These are phyloP conservation scores for Diloba caeruleocephala DNA, from an alignment of 2,888 invertebrate genomes.

Conservation along the genomic window DNA sequence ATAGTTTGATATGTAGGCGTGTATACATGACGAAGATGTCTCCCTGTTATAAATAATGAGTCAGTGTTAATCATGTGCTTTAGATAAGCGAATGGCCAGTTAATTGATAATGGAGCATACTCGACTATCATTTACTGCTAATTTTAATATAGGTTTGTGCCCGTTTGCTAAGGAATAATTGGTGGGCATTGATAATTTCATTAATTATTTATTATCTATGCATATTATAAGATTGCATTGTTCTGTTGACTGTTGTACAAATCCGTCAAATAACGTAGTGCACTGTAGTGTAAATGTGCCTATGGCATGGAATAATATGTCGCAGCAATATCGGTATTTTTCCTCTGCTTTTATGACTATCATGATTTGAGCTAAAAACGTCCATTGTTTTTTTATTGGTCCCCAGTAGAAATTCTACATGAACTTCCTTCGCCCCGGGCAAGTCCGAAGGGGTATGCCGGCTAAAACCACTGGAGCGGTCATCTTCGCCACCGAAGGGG, in stretches of 20 bases:
- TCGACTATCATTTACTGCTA: constrained; percentile 32
- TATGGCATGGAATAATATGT: constrained; percentile 8
- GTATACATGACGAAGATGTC: constrained; percentile 35
- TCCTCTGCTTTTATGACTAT: constrained; percentile 9
- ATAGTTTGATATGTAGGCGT: too few relatives aligned
- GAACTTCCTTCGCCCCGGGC: too few relatives aligned
- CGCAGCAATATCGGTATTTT: constrained; percentile 15
- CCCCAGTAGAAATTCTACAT: too few relatives aligned
- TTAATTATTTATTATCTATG: constrained; percentile 8
- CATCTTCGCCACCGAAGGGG: too few relatives aligned
- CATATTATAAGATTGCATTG: constrained; percentile 3
- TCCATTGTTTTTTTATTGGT: too few relatives aligned
- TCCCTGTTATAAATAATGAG: constrained; percentile 54
- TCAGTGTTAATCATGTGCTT: constrained; percentile 60
- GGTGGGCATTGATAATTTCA: constrained; percentile 23
- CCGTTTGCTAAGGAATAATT: constrained; percentile 25
- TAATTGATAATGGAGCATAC: constrained; percentile 50
- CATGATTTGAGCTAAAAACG: too few relatives aligned
- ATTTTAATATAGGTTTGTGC: constrained; percentile 26
- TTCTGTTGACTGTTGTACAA: not conserved
- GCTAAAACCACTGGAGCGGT: too few relatives aligned
- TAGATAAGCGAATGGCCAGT: constrained; percentile 57
- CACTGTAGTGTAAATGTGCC: too few relatives aligned
- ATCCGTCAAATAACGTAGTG: not conserved
- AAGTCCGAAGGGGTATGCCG: too few relatives aligned